phyloP scores from a whole-genome alignment of 2,113 vertebrate genomes.

The Sarotherodon lohbergeri region DNA sequence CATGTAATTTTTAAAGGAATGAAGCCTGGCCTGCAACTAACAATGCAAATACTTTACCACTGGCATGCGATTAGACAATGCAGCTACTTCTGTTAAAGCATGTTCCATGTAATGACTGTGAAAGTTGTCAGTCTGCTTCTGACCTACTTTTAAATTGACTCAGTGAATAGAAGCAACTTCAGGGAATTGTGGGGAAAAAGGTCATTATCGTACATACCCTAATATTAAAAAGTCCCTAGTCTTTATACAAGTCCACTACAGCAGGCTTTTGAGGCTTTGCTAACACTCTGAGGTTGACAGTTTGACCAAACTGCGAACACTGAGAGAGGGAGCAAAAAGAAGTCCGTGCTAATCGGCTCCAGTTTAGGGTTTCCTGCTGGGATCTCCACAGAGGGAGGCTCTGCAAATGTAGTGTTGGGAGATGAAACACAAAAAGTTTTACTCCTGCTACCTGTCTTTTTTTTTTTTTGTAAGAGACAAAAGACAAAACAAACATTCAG shows the following conservation, averaged over 20 bases:
- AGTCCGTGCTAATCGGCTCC: constrained; percentile 33
- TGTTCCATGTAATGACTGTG: neutral
- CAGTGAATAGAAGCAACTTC: neutral
- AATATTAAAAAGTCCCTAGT: neutral
- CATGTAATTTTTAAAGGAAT: neutral
- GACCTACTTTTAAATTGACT: neutral
- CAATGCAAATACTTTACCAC: rapidly evolving
- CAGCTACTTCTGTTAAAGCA: neutral
- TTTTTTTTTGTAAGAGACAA: neutral
- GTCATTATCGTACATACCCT: neutral
- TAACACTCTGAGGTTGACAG: neutral
- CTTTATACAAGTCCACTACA: neutral
- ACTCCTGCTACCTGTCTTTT: neutral
- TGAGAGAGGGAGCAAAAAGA: neutral
- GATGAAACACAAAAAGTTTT: neutral
- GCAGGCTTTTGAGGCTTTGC: neutral
- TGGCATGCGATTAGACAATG: neutral
- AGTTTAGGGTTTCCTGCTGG: constrained; percentile 44
- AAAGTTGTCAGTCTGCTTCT: neutral
- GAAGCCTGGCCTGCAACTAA: neutral
- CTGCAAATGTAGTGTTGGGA: constrained; percentile 23
- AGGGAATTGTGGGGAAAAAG: rapidly evolving
- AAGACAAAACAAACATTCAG: neutral
- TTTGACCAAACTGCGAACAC: neutral
- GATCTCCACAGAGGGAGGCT: neutral